A percentile compares a stretch with the other conserved stretches of the same genome.
These are phyloP conservation scores for Tanypteryx hageni DNA, from an alignment of 2,888 invertebrate species.

Conservation along the genomic window DNA sequence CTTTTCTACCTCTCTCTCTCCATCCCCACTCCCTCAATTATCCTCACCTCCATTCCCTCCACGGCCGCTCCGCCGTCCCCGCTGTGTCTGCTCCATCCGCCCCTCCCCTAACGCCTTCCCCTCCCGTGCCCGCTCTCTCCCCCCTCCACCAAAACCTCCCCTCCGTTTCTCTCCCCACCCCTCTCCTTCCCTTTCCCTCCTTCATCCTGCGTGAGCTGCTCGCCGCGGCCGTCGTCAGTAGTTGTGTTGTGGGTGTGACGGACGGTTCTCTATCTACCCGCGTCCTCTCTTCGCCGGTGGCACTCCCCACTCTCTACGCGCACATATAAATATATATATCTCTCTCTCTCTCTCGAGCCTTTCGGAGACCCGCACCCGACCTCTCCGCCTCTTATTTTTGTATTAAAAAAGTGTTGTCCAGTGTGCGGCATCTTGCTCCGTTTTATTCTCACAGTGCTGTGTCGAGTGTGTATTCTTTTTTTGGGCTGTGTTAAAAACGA, in stretches of 20 bases:
- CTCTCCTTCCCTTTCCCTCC: background rate
- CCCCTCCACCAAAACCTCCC: background rate
- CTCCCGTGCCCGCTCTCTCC: background rate
- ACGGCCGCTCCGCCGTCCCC: background rate
- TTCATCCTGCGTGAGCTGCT: slow-evolving; percentile 18
- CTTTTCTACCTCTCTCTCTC: background rate
- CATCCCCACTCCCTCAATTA: background rate
- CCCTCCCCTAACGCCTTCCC: background rate
- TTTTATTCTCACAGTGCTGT: background rate
- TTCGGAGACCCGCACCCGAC: background rate
- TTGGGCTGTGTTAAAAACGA: background rate
- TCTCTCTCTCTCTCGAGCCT: no score
- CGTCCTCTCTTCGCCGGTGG: background rate
- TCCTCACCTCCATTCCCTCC: slow-evolving; percentile 1
- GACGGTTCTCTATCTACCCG: background rate
- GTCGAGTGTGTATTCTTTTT: background rate
- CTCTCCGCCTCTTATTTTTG: background rate
- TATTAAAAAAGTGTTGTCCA: background rate
- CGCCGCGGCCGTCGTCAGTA: slow-evolving; percentile 36
- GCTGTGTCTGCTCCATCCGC: background rate
- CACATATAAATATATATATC: background rate
- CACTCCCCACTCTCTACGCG: background rate
- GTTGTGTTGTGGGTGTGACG: slow-evolving; percentile 62
- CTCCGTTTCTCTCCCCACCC: background rate
- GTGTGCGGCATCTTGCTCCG: background rate